phyloP scores from a whole-genome alignment of 2,113 vertebrate species.

The Apodemus sylvaticus region DNA sequence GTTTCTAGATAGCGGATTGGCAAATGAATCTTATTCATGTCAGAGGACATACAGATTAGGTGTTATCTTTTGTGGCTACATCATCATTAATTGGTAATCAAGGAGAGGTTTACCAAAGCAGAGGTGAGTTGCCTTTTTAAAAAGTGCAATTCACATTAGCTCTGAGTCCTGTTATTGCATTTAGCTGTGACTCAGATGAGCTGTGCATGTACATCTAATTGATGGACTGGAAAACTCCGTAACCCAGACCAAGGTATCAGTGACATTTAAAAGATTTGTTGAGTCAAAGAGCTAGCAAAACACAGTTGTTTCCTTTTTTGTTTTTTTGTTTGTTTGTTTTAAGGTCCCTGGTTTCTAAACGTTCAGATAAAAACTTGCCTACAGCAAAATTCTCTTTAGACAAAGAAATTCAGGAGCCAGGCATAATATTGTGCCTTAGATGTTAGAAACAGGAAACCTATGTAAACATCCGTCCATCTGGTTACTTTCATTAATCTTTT shows the following conservation, averaged over 20 bases:
- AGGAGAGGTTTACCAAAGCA: background rate
- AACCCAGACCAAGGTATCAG: background rate
- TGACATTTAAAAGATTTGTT: constrained; percentile 30
- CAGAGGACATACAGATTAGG: background rate
- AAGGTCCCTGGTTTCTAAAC: constrained; percentile 18
- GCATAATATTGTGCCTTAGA: constrained; percentile 41
- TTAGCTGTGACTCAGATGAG: constrained; percentile 48
- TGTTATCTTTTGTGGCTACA: background rate
- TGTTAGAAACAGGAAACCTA: constrained; percentile 46
- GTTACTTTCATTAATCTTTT: constrained; percentile 47
- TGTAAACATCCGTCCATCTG: constrained; percentile 41
- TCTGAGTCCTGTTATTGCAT: background rate
- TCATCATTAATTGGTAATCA: constrained; percentile 34
- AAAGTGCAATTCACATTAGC: background rate
- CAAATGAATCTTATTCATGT: background rate
- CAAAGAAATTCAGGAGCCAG: constrained; percentile 56
- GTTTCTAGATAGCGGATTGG: background rate
- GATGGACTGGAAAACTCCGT: background rate
- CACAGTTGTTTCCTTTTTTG: background rate
- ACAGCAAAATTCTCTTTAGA: constrained; percentile 53
- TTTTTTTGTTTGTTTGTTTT: no score
- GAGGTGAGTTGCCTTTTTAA: background rate
- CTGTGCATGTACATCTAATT: background rate
- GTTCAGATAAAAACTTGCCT: constrained; percentile 36
- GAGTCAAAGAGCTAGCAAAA: constrained; percentile 35